Percentiles rank a stretch among this genome's conserved stretches.
phyloP scores from a whole-genome alignment of 1,140 invertebrate species.

The Bombus confusus region DNA sequence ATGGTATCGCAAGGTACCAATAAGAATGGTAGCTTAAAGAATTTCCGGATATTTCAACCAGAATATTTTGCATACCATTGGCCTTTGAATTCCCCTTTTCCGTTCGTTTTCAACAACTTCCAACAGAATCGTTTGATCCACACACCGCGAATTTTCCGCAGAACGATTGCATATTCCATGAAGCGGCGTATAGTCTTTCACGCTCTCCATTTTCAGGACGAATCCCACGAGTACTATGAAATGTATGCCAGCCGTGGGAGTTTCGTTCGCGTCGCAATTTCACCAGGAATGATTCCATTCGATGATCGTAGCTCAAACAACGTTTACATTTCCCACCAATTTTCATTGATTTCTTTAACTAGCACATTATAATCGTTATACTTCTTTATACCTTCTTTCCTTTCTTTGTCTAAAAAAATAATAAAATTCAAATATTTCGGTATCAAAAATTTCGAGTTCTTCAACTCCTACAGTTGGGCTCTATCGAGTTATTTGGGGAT shows the following conservation, averaged over 20 bases:
- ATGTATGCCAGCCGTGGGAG: conserved; percentile 27
- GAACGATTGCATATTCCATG: conserved; percentile 42
- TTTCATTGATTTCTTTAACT: background rate
- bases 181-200: conserved; percentile 1
- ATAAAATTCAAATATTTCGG: background rate
- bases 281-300: background rate
- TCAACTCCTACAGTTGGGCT: background rate
- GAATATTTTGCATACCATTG: background rate
- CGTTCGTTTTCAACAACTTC: background rate
- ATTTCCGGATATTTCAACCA: background rate
- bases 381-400: background rate
- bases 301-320: conserved; percentile 23
- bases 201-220: conserved; percentile 22
- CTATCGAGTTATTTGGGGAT: background rate
- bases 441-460: background rate
- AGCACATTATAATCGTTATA: background rate
- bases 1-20: background rate
- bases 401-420: background rate
- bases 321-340: background rate
- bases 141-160: conserved; percentile 38
- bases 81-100: background rate
- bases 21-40: background rate
- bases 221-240: conserved; percentile 55
- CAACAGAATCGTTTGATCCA: conserved; percentile 17
- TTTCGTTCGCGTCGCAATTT: conserved; percentile 36